A percentile compares a stretch with the other conserved stretches of the same genome.
These are phyloP conservation scores for Clupea harengus DNA, from an alignment of 2,113 vertebrate species.

Conservation along the genomic window DNA sequence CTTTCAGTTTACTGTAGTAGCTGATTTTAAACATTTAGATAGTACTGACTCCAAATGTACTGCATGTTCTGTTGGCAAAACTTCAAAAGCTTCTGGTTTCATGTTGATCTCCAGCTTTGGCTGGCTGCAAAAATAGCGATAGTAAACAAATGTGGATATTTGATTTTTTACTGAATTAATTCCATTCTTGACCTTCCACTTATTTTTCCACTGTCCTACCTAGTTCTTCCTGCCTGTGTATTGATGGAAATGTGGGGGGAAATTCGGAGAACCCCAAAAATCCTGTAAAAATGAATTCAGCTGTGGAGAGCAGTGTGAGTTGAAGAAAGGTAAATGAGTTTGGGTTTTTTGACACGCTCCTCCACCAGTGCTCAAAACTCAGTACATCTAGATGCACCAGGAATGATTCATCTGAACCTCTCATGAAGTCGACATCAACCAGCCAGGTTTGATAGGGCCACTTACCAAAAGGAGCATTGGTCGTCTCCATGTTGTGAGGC, in stretches of 20 bases:
- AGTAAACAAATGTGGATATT: background rate
- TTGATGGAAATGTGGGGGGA: background rate
- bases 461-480: slow-evolving; percentile 80
- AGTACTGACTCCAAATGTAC: background rate
- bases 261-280: background rate
- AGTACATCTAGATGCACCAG: background rate
- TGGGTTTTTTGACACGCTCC: no score
- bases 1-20: background rate
- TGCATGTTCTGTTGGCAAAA: background rate
- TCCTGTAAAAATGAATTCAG: background rate
- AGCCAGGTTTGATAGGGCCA: background rate
- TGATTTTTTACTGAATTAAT: background rate
- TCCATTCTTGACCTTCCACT: background rate
- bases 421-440: background rate
- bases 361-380: background rate
- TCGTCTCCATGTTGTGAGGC: slow-evolving; percentile 79
- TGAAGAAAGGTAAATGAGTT: background rate
- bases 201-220: background rate
- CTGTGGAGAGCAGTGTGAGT: background rate
- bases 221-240: background rate
- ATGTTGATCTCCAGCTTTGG: background rate
- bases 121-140: background rate
- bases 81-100: background rate
- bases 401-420: background rate
- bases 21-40: background rate